These are phyloP conservation scores for Hemiscyllium ocellatum DNA, from an alignment of 2,113 vertebrate species.

Conservation along the genomic window DNA sequence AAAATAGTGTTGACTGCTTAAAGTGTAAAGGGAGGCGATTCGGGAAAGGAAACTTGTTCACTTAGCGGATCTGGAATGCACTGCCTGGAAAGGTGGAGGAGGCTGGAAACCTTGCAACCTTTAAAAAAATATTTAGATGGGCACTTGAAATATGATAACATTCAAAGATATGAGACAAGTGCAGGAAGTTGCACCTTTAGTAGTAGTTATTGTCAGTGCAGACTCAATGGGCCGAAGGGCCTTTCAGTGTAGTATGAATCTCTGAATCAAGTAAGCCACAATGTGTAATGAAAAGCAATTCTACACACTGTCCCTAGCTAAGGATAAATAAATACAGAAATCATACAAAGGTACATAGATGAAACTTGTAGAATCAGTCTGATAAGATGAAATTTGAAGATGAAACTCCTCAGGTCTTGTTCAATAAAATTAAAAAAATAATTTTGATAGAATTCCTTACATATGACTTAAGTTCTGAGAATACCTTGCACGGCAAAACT, in stretches of 20 bases:
- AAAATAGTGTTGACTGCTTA: not conserved
- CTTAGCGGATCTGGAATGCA: too few relatives aligned
- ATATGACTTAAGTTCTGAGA: not conserved
- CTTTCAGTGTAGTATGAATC: too few relatives aligned
- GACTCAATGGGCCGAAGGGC: too few relatives aligned
- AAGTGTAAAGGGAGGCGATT: not conserved
- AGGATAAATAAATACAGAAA: not conserved
- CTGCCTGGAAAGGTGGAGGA: too few relatives aligned
- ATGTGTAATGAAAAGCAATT: not conserved
- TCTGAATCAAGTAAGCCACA: not conserved
- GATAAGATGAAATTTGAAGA: not conserved
- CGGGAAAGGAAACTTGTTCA: too few relatives aligned
- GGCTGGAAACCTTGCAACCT: too few relatives aligned
- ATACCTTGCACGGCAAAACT: not conserved
- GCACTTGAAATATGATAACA: too few relatives aligned
- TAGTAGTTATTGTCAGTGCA: too few relatives aligned
- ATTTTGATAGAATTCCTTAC: not conserved
- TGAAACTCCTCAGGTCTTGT: not conserved
- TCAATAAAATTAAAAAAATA: not conserved
- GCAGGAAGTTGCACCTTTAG: too few relatives aligned
- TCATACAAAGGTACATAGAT: not conserved
- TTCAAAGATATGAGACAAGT: too few relatives aligned
- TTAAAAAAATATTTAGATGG: too few relatives aligned
- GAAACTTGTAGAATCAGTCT: not conserved
- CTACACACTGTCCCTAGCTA: not conserved